Base-by-base conservation (phyloP, 2,113 vertebrate species). In the Eretmochelys imbricata region DNA sequence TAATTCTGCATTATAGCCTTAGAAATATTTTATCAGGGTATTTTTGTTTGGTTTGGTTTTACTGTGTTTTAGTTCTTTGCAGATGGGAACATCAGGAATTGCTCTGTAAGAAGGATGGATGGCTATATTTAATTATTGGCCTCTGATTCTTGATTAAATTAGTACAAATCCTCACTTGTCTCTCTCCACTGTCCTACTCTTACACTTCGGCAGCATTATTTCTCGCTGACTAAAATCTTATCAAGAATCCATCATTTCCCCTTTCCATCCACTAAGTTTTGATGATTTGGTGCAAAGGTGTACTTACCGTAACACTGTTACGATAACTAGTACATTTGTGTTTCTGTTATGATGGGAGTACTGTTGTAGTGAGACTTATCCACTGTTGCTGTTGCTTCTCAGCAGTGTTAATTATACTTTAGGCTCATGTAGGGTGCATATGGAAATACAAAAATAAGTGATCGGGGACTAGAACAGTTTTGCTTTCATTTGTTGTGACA, bases 361-460 rank as follows among this genome's bases (percentile, higher is more conserved):
- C 96, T 96, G 91, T 95, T 96, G 93, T 96, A 95, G 90, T 92
- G 95, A 97, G 96, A 96, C 89, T 95, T 88, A 95, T 96, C 92
- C 96, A 91, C 96, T 87, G 96, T 93, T 94, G 93, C 93, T 94
- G 93, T 90, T 91, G 62, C 95, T 95, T 97, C 93, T 96, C 91
- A 92, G 96, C 94, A 93, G 88, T 87, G 93, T 97, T 97, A 97
- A 97, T 97, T 97, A 97, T 97, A 97, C 97, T 97, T 97, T 96
- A 96, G 95, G 88, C 93, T 97, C 93, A 3, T 96, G 96, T 96
- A 95, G 96, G 51, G 0, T 86, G 94, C 8, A 72, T 96, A 85
- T 95, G 93, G 95, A 97, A 96, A 96, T 93, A 95, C 89, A 97
- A 95, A n/a, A 96, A 96, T 96, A 96, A 95, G 97, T 5, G 85